These are phyloP conservation scores for Microdon myrmicae DNA, from an alignment of 2,888 invertebrate genomes.

Conservation along the genomic window DNA sequence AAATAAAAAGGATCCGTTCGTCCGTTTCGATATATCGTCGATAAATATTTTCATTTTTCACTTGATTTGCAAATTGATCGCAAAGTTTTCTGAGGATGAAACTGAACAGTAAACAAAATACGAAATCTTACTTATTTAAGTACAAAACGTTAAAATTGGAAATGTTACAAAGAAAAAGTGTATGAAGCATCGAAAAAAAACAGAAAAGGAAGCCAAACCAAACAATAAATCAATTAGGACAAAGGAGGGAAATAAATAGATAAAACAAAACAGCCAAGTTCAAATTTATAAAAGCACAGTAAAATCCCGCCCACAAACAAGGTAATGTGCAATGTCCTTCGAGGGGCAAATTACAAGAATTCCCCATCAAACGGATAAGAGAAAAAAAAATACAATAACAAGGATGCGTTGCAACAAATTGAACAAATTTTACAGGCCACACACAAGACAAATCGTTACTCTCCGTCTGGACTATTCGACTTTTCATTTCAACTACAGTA, in stretches of 20 bases:
- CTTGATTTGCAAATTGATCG: no score
- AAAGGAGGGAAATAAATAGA: slow-evolving; percentile 2
- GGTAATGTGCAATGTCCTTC: slow-evolving; percentile 45
- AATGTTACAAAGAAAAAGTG: slow-evolving; percentile 6
- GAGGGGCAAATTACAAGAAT: slow-evolving; percentile 18
- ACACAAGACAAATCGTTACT: slow-evolving; percentile 40
- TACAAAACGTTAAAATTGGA: no score
- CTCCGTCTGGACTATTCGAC: slow-evolving; percentile 9
- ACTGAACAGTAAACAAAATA: slow-evolving; percentile 4
- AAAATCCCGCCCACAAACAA: slow-evolving; percentile 49
- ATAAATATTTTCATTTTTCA: slow-evolving; percentile 12
- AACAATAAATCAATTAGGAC: slow-evolving; percentile 5
- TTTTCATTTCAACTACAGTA: no score
- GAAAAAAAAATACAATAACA: slow-evolving; percentile 33
- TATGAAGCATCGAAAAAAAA: no score
- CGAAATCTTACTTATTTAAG: no score
- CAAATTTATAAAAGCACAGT: slow-evolving; percentile 46
- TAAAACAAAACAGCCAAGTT: slow-evolving; percentile 20
- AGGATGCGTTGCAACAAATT: slow-evolving; percentile 50
- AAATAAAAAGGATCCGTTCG: no score
- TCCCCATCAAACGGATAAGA: slow-evolving; percentile 22
- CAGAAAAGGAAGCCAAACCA: background rate
- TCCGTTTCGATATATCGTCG: no score
- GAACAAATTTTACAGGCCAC: slow-evolving; percentile 51
- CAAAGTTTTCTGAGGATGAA: slow-evolving; percentile 14